Evolutionary conservation across 2,888 invertebrate species (phyloP), one percentile per base, ranked within the genome.

Genomic region (Cephalotes varians): DNA sequence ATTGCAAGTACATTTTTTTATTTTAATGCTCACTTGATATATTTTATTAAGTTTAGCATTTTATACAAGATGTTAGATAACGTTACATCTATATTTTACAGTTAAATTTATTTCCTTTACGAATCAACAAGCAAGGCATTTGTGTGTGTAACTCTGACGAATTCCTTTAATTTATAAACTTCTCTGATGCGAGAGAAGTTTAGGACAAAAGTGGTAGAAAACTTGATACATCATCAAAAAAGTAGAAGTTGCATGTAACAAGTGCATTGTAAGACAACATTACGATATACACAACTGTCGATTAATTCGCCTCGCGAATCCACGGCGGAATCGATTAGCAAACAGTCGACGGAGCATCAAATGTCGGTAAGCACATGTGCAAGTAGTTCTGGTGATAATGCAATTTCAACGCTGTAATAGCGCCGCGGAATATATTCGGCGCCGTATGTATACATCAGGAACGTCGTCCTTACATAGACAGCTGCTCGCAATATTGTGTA

Each of bases 391-490:
- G 34, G 71, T 71, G 71, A 79, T 79, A 79, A 79, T 79, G 77
- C 71, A 58, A 79, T 79, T 79, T 79, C 77, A 71, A 34, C 25
- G 34, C 44, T 56, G 77, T 79, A 79, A 79, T 79, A 79, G 77
- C 56, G 54, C 31, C 56, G 44, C 56, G 71, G 76, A 71, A 56
- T 71, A 71, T 71, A 77, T 77, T 77, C 44, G 69, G 34, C 34
- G 49, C 49, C 54, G 54, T 65, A 65, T 44, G 34, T 58, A 40
- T 67, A 71, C 56, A 7, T 79, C 25, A 47, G 56, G 56, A 79
- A 71, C 77, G 71, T 34, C 71, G 77, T 47, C 77, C 56, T 79
- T 79, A 25, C 77, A 34, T 58, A 69, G 77, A 79, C 56, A 71
- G 47, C 56, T 71, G 71, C 67, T 77, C 44, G 77, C 56, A 44